phyloP scores from a whole-genome alignment of 2,113 vertebrate species.

The Corythornis vintsioides region DNA sequence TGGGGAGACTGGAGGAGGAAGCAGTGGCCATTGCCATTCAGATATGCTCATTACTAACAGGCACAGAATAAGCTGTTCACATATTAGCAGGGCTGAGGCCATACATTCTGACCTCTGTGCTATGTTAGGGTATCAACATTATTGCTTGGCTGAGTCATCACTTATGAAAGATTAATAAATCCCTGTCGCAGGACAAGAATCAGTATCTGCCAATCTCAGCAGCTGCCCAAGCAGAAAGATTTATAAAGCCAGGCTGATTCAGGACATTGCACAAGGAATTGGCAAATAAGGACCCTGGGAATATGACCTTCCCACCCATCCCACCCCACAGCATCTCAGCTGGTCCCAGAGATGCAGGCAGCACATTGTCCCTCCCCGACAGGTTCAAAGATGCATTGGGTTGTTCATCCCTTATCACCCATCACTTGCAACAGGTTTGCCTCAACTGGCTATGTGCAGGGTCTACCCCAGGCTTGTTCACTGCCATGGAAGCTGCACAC shows the following conservation, averaged over 20 bases:
- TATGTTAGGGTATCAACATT: background rate
- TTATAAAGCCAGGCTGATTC: background rate
- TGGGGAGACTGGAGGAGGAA: background rate
- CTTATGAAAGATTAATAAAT: background rate
- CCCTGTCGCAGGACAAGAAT: background rate
- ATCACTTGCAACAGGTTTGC: background rate
- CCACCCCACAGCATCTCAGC: background rate
- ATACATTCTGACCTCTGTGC: background rate
- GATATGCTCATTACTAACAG: background rate
- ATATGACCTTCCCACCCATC: background rate
- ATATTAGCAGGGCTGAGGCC: background rate
- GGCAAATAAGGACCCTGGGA: background rate
- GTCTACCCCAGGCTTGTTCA: background rate
- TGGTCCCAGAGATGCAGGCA: background rate
- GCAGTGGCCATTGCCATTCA: background rate
- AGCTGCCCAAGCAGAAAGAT: background rate
- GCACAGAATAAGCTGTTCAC: background rate
- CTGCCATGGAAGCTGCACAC: background rate
- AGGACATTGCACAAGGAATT: background rate
- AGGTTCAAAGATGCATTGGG: background rate
- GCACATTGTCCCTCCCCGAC: background rate
- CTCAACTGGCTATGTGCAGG: background rate
- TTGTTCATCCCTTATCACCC: background rate
- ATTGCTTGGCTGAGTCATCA: background rate
- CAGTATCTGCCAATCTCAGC: background rate